Conservation (phyloP, 2,888 invertebrate species). For the Nemotelus nigrinus region DNA sequence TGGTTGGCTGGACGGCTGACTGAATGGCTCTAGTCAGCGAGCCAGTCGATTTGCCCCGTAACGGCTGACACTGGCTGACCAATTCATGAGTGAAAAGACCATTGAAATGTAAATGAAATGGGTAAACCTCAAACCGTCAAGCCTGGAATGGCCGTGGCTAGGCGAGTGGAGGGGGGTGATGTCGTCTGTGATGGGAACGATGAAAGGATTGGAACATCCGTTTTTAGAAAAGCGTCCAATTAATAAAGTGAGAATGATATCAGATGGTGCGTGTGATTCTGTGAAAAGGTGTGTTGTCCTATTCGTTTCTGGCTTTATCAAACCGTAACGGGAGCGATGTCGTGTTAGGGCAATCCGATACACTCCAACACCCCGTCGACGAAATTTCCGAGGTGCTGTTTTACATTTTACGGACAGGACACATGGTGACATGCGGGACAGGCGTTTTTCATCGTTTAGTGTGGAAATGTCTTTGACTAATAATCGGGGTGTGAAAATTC, state of each 20-base stretch:
- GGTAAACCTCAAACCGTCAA: slow-evolving; percentile 34
- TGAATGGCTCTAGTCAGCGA: neutral
- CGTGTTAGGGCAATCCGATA: neutral
- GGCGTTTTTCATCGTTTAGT: slow-evolving; percentile 41
- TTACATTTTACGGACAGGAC: slow-evolving; percentile 15
- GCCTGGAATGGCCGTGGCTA: neutral
- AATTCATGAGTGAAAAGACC: slow-evolving; percentile 42
- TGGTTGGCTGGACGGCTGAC: slow-evolving; percentile 1
- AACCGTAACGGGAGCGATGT: neutral
- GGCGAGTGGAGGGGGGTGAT: neutral
- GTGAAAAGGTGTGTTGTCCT: slow-evolving; percentile 29
- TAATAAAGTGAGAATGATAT: slow-evolving; percentile 42
- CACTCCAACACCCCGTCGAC: slow-evolving; percentile 20
- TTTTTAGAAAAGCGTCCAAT: slow-evolving; percentile 36
- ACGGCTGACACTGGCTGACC: slow-evolving; percentile 21
- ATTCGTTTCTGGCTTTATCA: slow-evolving; percentile 8
- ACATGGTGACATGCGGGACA: slow-evolving; percentile 20
- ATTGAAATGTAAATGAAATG: slow-evolving; percentile 40
- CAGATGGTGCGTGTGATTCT: slow-evolving; percentile 43
- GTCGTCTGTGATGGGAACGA: slow-evolving; percentile 16
- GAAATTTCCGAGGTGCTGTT: slow-evolving; percentile 15
- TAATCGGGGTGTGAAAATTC: slow-evolving; percentile 50
- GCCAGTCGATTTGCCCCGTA: neutral
- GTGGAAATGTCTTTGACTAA: slow-evolving; percentile 46
- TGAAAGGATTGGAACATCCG: slow-evolving; percentile 34